Base-by-base conservation (phyloP, 1,140 invertebrate species). In the Planococcus citri region DNA sequence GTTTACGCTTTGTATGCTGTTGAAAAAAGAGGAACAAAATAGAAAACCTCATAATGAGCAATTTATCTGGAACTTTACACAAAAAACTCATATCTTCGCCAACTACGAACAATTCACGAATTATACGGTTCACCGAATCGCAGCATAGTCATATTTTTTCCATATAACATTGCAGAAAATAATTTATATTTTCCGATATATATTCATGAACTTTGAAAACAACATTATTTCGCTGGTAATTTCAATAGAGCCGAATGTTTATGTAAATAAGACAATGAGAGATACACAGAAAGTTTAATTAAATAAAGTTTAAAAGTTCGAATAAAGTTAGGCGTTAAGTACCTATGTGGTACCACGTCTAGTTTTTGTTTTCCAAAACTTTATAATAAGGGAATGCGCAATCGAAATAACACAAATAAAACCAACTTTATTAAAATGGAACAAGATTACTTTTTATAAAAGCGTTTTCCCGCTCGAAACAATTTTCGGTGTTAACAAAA, bases 261-360 rank as follows among this genome's bases (percentile, higher is more conserved):
- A 51, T 51, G 41, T 20, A 51, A 51, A 51, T 51, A 51, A 51
- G 41, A 51, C 10, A 51, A 51, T 51, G 41, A 51, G 41, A 51
- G 41, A 51, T 51, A 51, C 41, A 51, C 41, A 51, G 41, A 51
- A 51, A 51, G 41, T 51, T 51, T 51, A 51, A 51, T 51, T 51
- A 51, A 51, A 51, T 51, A 51, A 51, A 51, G 41, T 51, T 51
- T 51, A 51, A 51, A 51, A 51, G 41, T 51, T 51, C 17, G 41
- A 51, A 51, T 51, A 51, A 51, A 51, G 41, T 51, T 51, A 51
- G 41, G 41, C 41, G 41, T 51, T 51, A 51, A 51, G 41, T 51
- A n/a, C n/a, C n/a, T n/a, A 51, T 51, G 41, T 51, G 41, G 41
- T 51, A 51, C 41, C 41, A 51, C 41, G n/a, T 20, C n/a, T 20